These are phyloP conservation scores for Danio jaintianensis DNA, from an alignment of 2,797 vertebrate species.

Conservation along the genomic window DNA sequence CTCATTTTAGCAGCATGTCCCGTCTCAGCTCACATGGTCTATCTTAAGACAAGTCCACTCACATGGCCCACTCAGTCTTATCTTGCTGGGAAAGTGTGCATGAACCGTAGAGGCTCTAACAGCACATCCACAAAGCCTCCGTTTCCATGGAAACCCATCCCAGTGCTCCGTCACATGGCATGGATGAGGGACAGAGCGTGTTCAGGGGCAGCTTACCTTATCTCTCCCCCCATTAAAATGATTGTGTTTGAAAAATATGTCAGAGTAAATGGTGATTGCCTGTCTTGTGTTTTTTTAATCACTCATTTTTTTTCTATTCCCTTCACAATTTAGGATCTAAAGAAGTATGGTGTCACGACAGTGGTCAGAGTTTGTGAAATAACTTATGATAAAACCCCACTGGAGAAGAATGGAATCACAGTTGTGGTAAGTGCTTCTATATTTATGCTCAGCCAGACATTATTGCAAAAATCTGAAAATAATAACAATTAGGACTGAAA, in stretches of 20 bases:
- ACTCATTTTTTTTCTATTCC: neutral
- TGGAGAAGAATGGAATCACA: slow-evolving; percentile 89
- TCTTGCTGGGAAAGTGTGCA: slow-evolving; percentile 46
- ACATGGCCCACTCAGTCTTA: slow-evolving; percentile 51
- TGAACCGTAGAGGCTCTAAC: slow-evolving; percentile 30
- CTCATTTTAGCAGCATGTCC: slow-evolving; percentile 14
- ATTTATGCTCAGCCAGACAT: neutral
- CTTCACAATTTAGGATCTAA: slow-evolving; percentile 78
- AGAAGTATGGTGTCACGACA: slow-evolving; percentile 87
- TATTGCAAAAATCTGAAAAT: neutral
- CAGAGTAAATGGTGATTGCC: neutral
- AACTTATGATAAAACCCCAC: slow-evolving; percentile 85
- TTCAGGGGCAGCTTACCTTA: slow-evolving; percentile 33
- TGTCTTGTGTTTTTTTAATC: neutral
- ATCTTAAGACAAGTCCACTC: slow-evolving; percentile 42
- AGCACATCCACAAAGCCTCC: slow-evolving; percentile 51
- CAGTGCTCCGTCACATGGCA: slow-evolving; percentile 49
- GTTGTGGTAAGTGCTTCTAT: slow-evolving; percentile 79
- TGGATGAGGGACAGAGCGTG: slow-evolving; percentile 19
- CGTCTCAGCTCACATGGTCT: slow-evolving; percentile 28
- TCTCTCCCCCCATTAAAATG: slow-evolving; percentile 23
- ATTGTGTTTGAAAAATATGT: slow-evolving; percentile 13
- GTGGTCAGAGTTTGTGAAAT: slow-evolving; percentile 89
- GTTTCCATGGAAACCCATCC: slow-evolving; percentile 54
- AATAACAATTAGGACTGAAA: too few relatives aligned